Conservation (phyloP, 2,888 invertebrate species). For the Horisme vitalbata region DNA sequence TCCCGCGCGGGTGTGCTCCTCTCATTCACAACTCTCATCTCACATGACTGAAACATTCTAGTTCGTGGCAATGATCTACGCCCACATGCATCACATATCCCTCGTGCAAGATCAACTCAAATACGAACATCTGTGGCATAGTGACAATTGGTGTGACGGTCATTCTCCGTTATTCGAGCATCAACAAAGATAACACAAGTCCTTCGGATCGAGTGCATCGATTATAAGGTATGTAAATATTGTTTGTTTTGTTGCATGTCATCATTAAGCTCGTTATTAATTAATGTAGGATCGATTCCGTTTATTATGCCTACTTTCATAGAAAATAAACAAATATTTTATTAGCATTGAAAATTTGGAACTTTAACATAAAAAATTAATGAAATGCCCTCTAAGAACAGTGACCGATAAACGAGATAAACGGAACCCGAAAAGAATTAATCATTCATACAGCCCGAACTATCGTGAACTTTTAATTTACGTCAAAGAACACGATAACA, state of each 20-base stretch:
- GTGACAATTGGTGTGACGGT: slow-evolving; percentile 78
- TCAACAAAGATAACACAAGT: slow-evolving; percentile 71
- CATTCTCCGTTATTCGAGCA: slow-evolving; percentile 75
- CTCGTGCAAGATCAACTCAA: slow-evolving; percentile 59
- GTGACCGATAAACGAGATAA: neutral
- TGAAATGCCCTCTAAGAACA: too few species aligned
- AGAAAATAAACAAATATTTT: slow-evolving; percentile 10
- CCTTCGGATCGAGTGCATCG: slow-evolving; percentile 57
- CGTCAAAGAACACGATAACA: slow-evolving; percentile 53
- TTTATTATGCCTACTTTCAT: slow-evolving; percentile 8
- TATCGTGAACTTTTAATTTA: slow-evolving; percentile 50
- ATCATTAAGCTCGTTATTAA: slow-evolving; percentile 23
- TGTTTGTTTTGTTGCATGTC: slow-evolving; percentile 47
- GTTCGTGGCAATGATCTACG: slow-evolving; percentile 79
- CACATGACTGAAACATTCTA: slow-evolving; percentile 69
- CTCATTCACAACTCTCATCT: slow-evolving; percentile 70
- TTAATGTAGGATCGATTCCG: slow-evolving; percentile 8
- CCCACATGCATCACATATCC: slow-evolving; percentile 69
- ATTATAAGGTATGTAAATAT: slow-evolving; percentile 76
- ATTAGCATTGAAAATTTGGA: slow-evolving; percentile 5
- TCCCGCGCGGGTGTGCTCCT: slow-evolving; percentile 34
- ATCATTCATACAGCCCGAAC: slow-evolving; percentile 32
- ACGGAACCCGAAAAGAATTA: slow-evolving; percentile 19
- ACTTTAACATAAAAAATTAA: too few species aligned
- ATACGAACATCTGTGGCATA: slow-evolving; percentile 78